Conservation (phyloP, 2,113 vertebrate species). For the Neofelis nebulosa region DNA sequence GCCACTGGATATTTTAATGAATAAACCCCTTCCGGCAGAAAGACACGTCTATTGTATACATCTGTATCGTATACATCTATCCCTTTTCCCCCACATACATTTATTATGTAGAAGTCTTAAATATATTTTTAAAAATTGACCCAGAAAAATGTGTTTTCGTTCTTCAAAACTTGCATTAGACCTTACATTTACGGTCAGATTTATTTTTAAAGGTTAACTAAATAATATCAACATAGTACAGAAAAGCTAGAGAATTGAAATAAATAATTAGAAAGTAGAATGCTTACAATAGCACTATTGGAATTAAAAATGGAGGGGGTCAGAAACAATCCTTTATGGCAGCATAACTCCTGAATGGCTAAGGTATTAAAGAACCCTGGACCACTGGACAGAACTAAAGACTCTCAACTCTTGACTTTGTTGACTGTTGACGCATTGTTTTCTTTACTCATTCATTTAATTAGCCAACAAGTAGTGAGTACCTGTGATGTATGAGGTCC, state of each 20-base stretch:
- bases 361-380: background rate
- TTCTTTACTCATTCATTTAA: background rate
- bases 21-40: background rate
- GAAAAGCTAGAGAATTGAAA: background rate
- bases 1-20: background rate
- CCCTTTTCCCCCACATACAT: background rate
- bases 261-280: background rate
- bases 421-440: background rate
- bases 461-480: background rate
- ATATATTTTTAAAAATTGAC: background rate
- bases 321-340: background rate
- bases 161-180: background rate
- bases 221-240: background rate
- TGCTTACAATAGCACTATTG: background rate
- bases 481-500: background rate
- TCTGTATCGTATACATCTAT: background rate
- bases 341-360: background rate
- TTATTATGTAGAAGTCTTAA: conserved; percentile 21
- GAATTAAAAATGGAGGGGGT: background rate
- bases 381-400: background rate
- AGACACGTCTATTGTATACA: background rate
- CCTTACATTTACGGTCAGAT: background rate
- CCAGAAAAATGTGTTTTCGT: background rate
- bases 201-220: background rate
- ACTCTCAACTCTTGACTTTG: background rate